Evolutionary conservation across 2,888 invertebrate species (phyloP).

Genomic region (Perizoma flavofasciatum): DNA sequence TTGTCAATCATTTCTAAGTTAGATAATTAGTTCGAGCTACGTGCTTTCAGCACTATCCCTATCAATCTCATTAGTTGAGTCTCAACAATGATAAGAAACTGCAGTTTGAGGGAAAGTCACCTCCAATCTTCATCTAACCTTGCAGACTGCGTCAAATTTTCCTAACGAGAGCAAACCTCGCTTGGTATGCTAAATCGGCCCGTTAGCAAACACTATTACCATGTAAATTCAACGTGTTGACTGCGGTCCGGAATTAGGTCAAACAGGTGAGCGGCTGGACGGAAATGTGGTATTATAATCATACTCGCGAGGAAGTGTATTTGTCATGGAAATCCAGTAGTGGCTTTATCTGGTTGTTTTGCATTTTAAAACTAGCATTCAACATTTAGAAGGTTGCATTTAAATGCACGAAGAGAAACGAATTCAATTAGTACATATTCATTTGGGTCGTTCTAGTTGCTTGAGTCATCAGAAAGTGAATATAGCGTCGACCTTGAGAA

Average conservation of each 20-base stretch:
- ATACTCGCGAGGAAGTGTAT: conserved; percentile 22
- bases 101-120: no score
- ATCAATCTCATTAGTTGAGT: no score
- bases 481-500: no score
- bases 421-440: no score
- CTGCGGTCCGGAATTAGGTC: conserved; percentile 53
- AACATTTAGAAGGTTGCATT: not conserved
- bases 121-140: conserved; percentile 10
- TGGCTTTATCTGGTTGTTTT: conserved; percentile 12
- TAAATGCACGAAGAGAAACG: no score
- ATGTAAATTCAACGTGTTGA: conserved; percentile 69
- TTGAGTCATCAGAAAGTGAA: no score
- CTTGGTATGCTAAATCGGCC: conserved; percentile 53
- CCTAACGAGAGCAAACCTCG: conserved; percentile 35
- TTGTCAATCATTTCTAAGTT: no score
- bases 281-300: conserved; percentile 30
- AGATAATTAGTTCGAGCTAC: no score
- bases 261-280: conserved; percentile 45
- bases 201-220: conserved; percentile 63
- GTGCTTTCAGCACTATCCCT: no score
- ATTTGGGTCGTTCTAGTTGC: no score
- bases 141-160: conserved; percentile 26
- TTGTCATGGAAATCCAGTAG: conserved; percentile 27
- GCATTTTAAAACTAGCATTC: conserved; percentile 2
- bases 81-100: no score